Percentiles rank a stretch among this genome's conserved stretches.
phyloP scores from a whole-genome alignment of 2,797 vertebrate genomes.

The Salmo trutta region DNA sequence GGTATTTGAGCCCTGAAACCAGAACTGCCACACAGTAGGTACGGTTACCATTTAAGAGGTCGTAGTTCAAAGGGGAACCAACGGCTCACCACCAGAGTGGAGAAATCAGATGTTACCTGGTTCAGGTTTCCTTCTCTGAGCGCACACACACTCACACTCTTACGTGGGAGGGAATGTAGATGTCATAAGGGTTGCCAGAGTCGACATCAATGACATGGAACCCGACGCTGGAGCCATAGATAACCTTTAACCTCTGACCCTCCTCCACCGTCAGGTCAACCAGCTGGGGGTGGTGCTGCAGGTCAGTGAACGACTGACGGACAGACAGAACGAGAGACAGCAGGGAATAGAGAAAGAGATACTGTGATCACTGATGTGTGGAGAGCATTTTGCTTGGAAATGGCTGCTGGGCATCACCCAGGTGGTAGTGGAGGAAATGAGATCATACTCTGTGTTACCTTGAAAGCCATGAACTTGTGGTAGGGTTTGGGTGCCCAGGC shows the following conservation, averaged over 20 bases:
- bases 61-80: no score
- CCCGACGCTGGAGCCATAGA: constrained; percentile 96
- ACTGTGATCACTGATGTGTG: background rate
- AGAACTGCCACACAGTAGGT: no score
- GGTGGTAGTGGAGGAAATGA: no score
- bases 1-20: no score
- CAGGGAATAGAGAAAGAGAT: background rate
- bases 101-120: no score
- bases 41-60: no score
- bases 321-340: background rate
- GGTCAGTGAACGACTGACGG: constrained; percentile 94
- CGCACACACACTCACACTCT: constrained; percentile 58
- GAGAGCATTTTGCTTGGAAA: background rate
- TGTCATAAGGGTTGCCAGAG: constrained; percentile 97
- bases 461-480: constrained; percentile 99
- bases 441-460: constrained; percentile 75
- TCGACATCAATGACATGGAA: constrained; percentile 99
- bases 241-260: constrained; percentile 97
- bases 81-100: no score
- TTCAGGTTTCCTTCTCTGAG: no score
- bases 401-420: no score
- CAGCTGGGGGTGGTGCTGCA: constrained; percentile 93
- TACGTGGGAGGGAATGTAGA: constrained; percentile 97
- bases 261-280: constrained; percentile 98
- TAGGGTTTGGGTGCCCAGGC: constrained; percentile 99